Conservation (phyloP, 2,797 vertebrate species). For the Rhabdomys pumilio region DNA sequence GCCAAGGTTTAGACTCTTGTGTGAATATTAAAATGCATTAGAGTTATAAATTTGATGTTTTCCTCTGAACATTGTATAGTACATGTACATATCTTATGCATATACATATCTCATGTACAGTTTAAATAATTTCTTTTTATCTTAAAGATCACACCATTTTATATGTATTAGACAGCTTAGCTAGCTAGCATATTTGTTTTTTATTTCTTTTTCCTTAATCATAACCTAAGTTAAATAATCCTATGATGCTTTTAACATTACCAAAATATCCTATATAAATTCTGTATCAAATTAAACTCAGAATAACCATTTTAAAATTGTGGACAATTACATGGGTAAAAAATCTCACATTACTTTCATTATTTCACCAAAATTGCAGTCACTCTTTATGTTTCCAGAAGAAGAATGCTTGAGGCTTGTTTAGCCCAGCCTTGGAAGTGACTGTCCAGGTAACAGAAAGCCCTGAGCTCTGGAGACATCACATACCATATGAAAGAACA, state of each 20-base stretch:
- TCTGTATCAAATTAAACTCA: slow-evolving; percentile 1
- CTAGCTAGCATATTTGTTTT: neutral
- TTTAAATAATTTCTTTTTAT: neutral
- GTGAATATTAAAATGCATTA: neutral
- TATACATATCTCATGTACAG: neutral
- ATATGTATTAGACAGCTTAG: neutral
- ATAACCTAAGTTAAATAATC: neutral
- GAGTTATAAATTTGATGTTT: neutral
- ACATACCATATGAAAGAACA: too few species aligned
- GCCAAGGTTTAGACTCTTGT: neutral
- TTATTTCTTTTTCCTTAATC: neutral
- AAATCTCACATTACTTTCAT: neutral
- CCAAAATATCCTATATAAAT: neutral
- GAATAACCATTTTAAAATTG: slow-evolving; percentile 16
- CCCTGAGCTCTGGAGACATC: neutral
- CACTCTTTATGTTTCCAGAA: neutral
- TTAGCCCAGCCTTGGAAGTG: slow-evolving; percentile 9
- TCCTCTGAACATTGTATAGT: slow-evolving; percentile 18
- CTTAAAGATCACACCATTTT: neutral
- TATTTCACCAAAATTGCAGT: neutral
- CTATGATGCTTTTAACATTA: neutral
- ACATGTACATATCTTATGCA: neutral
- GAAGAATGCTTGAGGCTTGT: neutral
- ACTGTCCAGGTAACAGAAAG: neutral
- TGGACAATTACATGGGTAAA: neutral